Conservation (phyloP, 2,888 invertebrate species). For the Himalopsyche tibetana region DNA sequence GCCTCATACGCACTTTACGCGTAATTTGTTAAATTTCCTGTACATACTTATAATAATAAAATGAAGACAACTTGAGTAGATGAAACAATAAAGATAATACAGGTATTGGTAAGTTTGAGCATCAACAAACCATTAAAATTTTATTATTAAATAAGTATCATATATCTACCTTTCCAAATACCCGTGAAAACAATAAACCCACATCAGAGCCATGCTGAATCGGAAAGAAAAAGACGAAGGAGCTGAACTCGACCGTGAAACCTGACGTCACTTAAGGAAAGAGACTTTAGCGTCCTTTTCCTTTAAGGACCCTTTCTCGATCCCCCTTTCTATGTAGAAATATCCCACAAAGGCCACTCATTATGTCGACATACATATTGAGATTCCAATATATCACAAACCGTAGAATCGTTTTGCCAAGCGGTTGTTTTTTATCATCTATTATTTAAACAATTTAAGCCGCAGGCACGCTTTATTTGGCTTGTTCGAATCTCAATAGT, state of each 20-base stretch:
- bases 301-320: background rate
- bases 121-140: too few relatives aligned
- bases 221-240: constrained; percentile 12
- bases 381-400: background rate
- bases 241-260: constrained; percentile 40
- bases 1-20: too few relatives aligned
- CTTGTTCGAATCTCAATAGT: too few relatives aligned
- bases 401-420: too few relatives aligned
- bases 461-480: too few relatives aligned
- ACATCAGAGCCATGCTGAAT: constrained; percentile 26
- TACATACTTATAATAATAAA: too few relatives aligned
- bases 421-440: too few relatives aligned
- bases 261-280: constrained; percentile 49
- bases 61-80: too few relatives aligned
- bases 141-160: constrained; percentile 1
- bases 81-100: too few relatives aligned
- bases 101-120: too few relatives aligned
- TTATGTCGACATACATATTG: background rate
- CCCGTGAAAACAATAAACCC: constrained; percentile 18
- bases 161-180: background rate
- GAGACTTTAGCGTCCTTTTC: constrained; percentile 43
- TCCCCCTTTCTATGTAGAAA: constrained; percentile 11
- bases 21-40: too few relatives aligned
- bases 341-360: constrained; percentile 52
- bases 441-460: too few relatives aligned